These are phyloP conservation scores for Zaprionus gabonicus DNA, from an alignment of 1,140 invertebrate species.

Conservation along the genomic window DNA sequence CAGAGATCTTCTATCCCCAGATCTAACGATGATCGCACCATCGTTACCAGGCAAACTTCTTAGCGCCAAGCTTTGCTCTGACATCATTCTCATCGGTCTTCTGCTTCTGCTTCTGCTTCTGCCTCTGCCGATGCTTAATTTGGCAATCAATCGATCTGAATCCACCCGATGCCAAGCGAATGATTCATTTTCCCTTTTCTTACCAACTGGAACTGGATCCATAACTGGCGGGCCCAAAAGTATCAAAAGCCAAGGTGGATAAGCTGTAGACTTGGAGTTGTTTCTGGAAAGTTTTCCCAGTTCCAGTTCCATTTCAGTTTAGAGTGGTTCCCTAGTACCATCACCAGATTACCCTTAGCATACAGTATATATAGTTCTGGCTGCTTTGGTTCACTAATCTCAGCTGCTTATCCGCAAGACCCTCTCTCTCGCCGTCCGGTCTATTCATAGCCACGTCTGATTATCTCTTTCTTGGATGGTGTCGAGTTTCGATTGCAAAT, in stretches of 20 bases:
- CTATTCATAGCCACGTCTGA: constrained; percentile 5
- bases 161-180: not conserved
- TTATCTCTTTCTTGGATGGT: not conserved
- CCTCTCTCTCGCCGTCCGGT: not conserved
- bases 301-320: not conserved
- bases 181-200: constrained; percentile 31
- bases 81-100: constrained; percentile 35
- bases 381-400: not conserved
- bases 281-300: too few relatives aligned
- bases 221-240: not conserved
- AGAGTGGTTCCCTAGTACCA: not conserved
- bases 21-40: constrained; percentile 38
- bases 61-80: constrained; percentile 27
- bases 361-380: too few relatives aligned
- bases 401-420: not conserved
- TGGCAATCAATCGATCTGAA: constrained; percentile 39
- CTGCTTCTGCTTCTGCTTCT: constrained; percentile 4
- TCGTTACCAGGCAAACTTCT: constrained; percentile 16
- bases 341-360: too few relatives aligned
- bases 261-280: too few relatives aligned
- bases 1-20: constrained; percentile 11
- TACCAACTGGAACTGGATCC: not conserved
- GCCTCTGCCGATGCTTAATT: constrained; percentile 23
- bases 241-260: not conserved
- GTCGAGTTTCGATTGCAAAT: not conserved